Conservation (phyloP, 1,140 invertebrate species). For the Ridgeia piscesae region DNA sequence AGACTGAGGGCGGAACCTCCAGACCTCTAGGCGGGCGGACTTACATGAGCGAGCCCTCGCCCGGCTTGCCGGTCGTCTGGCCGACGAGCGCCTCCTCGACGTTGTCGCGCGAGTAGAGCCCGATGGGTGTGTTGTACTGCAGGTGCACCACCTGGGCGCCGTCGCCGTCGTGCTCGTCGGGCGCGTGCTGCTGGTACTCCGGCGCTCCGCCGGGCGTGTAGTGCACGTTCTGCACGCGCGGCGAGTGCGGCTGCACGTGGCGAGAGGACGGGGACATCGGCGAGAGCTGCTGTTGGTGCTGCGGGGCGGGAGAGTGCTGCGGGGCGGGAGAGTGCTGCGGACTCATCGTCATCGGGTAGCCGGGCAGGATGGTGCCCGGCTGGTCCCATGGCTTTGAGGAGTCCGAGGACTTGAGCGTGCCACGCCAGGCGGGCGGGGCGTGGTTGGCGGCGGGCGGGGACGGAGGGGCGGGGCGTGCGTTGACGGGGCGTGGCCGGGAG, state of each 20-base stretch:
- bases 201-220: conserved; percentile 17
- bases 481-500: background rate
- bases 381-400: conserved; percentile 28
- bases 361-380: background rate
- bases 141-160: conserved; percentile 58
- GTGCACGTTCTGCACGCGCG: conserved; percentile 27
- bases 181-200: conserved; percentile 23
- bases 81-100: conserved; percentile 31
- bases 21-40: conserved; percentile 10
- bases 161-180: conserved; percentile 20
- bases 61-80: conserved; percentile 28
- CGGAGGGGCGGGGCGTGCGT: background rate
- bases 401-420: conserved; percentile 20
- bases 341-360: background rate
- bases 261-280: background rate
- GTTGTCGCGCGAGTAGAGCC: conserved; percentile 36
- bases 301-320: no score
- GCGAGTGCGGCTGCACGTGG: conserved; percentile 19
- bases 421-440: conserved; percentile 21
- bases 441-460: background rate
- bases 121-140: conserved; percentile 40
- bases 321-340: background rate
- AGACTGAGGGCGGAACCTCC: no score
- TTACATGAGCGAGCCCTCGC: conserved; percentile 25
- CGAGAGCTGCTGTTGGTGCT: background rate